These are phyloP conservation scores for Herminia tarsipennalis DNA, from an alignment of 2,888 invertebrate genomes.

Conservation along the genomic window DNA sequence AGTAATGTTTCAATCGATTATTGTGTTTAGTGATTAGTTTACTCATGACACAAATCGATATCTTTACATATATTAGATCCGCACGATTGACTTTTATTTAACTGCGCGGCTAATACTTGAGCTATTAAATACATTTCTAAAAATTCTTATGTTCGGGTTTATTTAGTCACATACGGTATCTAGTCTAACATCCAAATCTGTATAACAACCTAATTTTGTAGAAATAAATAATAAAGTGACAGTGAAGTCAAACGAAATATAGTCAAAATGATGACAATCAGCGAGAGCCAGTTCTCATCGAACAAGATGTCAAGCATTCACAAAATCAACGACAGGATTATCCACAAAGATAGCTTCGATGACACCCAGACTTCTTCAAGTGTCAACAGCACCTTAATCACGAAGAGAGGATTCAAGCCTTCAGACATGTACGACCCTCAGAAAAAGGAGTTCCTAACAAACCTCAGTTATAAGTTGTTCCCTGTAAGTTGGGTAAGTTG, in stretches of 20 bases:
- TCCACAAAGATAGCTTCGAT: conserved; percentile 78
- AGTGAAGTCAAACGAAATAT: conserved; percentile 53
- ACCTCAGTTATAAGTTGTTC: conserved; percentile 92
- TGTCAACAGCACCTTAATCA: conserved; percentile 87
- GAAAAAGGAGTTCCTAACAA: conserved; percentile 92
- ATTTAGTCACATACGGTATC: no score
- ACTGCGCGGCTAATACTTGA: no score
- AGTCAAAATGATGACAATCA: conserved; percentile 81
- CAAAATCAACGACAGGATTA: conserved; percentile 78
- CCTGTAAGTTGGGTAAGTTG: conserved; percentile 92
- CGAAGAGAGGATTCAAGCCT: conserved; percentile 92
- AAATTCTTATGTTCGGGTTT: no score
- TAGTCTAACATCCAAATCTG: no score
- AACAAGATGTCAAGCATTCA: conserved; percentile 82
- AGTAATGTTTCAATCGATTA: no score
- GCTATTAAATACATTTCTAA: no score
- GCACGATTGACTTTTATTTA: no score
- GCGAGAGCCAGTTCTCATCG: conserved; percentile 82
- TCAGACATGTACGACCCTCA: conserved; percentile 93
- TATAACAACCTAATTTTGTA: conserved; percentile 1
- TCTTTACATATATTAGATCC: no score
- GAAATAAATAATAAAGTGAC: conserved; percentile 23
- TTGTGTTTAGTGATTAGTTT: no score
- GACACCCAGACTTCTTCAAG: conserved; percentile 80
- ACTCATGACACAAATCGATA: no score